phyloP scores from a whole-genome alignment of 1,140 invertebrate species.

The Cryptotermes secundus region DNA sequence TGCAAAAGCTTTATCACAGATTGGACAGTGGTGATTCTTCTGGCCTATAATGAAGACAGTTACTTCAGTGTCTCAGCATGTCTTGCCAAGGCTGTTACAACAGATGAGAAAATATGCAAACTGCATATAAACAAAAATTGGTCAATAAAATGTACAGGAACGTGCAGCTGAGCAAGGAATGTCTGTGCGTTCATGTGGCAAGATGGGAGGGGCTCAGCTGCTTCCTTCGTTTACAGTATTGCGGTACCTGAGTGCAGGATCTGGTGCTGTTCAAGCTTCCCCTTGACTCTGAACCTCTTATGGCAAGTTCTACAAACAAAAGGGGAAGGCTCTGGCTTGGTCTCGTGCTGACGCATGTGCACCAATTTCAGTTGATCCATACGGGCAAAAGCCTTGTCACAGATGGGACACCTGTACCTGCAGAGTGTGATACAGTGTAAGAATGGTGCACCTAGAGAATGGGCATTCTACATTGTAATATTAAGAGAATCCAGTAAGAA shows the following conservation, averaged over 20 bases:
- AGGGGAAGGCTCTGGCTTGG: not conserved
- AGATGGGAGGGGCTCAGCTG: too few relatives aligned
- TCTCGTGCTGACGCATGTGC: constrained; percentile 10
- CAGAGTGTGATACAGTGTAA: not conserved
- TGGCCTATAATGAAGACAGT: constrained; percentile 25
- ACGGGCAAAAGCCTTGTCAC: constrained; percentile 24
- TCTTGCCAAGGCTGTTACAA: too few relatives aligned
- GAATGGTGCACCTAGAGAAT: too few relatives aligned
- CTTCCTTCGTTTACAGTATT: not conserved
- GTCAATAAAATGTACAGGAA: too few relatives aligned
- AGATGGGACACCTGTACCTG: constrained; percentile 30
- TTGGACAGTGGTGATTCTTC: constrained; percentile 27
- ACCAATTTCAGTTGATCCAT: constrained; percentile 21
- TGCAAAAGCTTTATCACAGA: constrained; percentile 29
- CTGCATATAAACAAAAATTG: too few relatives aligned
- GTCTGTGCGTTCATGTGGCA: too few relatives aligned
- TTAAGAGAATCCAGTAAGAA: too few relatives aligned
- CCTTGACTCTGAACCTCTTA: constrained; percentile 26
- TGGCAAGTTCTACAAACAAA: constrained; percentile 3
- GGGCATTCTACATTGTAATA: too few relatives aligned
- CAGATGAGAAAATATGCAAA: too few relatives aligned
- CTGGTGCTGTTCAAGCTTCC: constrained; percentile 22
- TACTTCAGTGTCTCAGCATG: too few relatives aligned
- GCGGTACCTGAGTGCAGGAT: constrained; percentile 24
- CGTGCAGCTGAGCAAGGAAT: not conserved